Base-by-base conservation (phyloP, 2,888 invertebrate genomes). In the Syrista parreyssii region DNA sequence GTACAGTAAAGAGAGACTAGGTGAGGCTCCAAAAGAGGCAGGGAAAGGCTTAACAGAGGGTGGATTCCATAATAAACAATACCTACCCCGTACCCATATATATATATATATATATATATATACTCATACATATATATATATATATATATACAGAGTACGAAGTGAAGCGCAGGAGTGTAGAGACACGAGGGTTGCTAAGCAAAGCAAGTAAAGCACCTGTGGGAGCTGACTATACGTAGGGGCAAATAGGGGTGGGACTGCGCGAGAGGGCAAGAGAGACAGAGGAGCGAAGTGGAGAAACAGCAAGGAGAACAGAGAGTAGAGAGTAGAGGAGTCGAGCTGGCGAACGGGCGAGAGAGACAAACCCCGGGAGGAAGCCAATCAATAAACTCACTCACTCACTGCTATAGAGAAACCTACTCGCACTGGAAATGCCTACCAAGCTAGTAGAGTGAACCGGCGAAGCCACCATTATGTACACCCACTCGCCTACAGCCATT, bases 401-500 rank as follows among this genome's bases (percentile, higher is more conserved):
- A 82, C 87, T 86, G 82, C 85, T 84, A 23, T 30, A 31, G 71
- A 34, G 69, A 68, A 31, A 68, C 36, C 36, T 73, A 55, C 80
- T 78, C 75, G 77, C 73, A 72, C 78, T 76, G 75, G 72, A 36
- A 68, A 68, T 32, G 75, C 40, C 55, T 32, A 79, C 84, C 83
- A 87, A 88, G 85, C 88, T 87, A 77, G 71, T 40, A 40, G 68
- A 68, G 36, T 71, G 73, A 73, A 73, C 68, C 76, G 76, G 76
- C 87, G 88, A 88, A 89, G 87, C 88, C 88, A 88, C 90, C 90
- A 89, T 90, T 91, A 91, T 90, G 89, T 90, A 91, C 91, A 90
- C 91, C 91, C 91, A 91, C 90, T 89, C 89, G 83, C 84, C 89
- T 88, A 90, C 89, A 91, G 91, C 91, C 91, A 91, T 91, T 91